A percentile compares a stretch with the other conserved stretches of the same genome.
Conservation (phyloP, 2,888 invertebrate genomes). For the Isoperla grammatica region DNA sequence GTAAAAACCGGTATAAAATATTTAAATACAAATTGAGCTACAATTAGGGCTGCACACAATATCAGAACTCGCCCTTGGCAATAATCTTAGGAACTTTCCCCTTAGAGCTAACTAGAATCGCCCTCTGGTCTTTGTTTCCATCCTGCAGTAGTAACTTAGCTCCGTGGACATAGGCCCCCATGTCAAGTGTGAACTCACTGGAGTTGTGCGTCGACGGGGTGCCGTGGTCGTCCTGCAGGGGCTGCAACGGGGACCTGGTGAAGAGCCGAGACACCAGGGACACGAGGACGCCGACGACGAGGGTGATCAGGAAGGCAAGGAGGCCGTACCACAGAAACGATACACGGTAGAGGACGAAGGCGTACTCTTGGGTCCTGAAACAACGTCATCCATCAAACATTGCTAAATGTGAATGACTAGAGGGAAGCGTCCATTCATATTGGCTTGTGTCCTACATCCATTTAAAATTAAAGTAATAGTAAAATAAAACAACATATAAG, state of each 20-base stretch:
- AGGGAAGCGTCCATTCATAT: too few species aligned
- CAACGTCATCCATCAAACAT: too few species aligned
- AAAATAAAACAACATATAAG: too few species aligned
- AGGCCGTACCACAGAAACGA: constrained; percentile 41
- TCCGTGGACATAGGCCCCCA: background rate
- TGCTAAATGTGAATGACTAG: too few species aligned
- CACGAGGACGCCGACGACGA: constrained; percentile 36
- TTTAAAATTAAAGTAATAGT: too few species aligned
- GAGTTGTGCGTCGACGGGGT: background rate
- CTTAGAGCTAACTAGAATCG: constrained; percentile 10
- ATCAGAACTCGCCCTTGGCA: too few species aligned
- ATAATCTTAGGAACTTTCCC: constrained; percentile 3
- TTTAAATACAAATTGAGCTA: too few species aligned
- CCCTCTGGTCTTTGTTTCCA: constrained; percentile 12
- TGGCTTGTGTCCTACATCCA: too few species aligned
- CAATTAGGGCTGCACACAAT: too few species aligned
- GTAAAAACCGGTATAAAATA: too few species aligned
- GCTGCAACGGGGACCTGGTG: background rate
- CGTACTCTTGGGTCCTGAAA: constrained; percentile 25
- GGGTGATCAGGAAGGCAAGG: constrained; percentile 35
- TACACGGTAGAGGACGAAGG: constrained; percentile 36
- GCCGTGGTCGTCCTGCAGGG: background rate
- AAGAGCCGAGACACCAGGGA: constrained; percentile 26
- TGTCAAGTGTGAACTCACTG: background rate
- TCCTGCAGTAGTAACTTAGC: constrained; percentile 11